A percentile compares a stretch with the other conserved stretches of the same genome.
Conservation (phyloP, 2,113 vertebrate species). For the Sinocyclocheilus anshuiensis region DNA sequence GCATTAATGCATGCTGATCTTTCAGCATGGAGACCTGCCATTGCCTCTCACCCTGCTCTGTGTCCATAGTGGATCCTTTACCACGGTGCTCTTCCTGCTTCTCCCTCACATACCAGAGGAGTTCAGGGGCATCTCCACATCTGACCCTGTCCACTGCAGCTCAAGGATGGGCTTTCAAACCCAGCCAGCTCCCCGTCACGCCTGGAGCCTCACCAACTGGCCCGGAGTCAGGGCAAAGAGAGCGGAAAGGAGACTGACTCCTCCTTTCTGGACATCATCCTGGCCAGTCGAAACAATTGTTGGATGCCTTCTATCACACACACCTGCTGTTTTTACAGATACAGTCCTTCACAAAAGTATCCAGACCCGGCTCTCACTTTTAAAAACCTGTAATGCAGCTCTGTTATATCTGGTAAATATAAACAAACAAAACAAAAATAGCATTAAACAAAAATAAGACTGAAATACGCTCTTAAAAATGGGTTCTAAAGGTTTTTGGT, state of each 20-base stretch:
- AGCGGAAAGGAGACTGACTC: conserved; percentile 3
- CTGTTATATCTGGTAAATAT: no score
- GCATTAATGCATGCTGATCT: neutral
- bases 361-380: neutral
- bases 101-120: conserved; percentile 46
- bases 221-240: conserved; percentile 9
- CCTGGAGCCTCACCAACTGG: conserved; percentile 42
- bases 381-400: neutral
- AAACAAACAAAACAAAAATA: no score
- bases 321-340: conserved; percentile 31
- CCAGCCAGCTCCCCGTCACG: conserved; percentile 36
- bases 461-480: no score
- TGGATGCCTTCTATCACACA: conserved; percentile 13
- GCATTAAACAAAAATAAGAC: no score
- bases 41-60: neutral
- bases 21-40: neutral
- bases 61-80: neutral
- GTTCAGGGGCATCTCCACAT: conserved; percentile 46
- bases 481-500: no score
- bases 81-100: conserved; percentile 7
- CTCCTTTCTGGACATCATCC: conserved; percentile 33
- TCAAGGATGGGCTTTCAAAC: conserved; percentile 46
- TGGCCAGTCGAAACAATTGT: conserved; percentile 12
- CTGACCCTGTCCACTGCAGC: conserved; percentile 43
- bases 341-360: neutral